Conservation (phyloP, 2,888 invertebrate species). For the Tillus elongatus region DNA sequence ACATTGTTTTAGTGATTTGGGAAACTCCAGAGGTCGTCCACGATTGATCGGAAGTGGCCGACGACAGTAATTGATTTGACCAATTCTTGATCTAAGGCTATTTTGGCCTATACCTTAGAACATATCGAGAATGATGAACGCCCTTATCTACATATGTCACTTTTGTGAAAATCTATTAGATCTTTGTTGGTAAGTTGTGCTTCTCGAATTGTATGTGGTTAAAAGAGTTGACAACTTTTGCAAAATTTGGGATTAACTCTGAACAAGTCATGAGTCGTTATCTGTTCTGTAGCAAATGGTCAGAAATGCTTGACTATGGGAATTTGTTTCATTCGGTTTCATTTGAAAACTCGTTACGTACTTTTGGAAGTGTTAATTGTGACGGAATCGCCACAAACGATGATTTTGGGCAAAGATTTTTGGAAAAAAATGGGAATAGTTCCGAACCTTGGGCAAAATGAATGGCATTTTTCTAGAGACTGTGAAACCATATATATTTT, state of each 20-base stretch:
- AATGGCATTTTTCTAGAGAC: conserved; percentile 17
- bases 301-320: conserved; percentile 13
- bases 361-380: conserved; percentile 17
- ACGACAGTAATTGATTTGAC: too few species aligned
- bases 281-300: too few species aligned
- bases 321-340: conserved; percentile 12
- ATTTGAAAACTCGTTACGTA: conserved; percentile 10
- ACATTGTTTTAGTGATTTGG: conserved; percentile 14
- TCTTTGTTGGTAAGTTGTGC: conserved; percentile 12
- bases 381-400: conserved; percentile 11
- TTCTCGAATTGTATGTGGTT: conserved; percentile 10
- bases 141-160: conserved; percentile 9
- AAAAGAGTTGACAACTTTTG: conserved; percentile 6
- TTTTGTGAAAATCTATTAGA: conserved; percentile 7
- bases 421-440: conserved; percentile 20
- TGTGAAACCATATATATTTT: too few species aligned
- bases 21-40: too few species aligned
- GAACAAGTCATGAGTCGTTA: not conserved
- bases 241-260: not conserved
- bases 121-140: conserved; percentile 13
- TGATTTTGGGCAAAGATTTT: conserved; percentile 19
- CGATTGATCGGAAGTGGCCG: too few species aligned
- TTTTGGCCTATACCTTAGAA: conserved; percentile 15
- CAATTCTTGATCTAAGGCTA: too few species aligned
- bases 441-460: conserved; percentile 17